Evolutionary conservation across 2,113 vertebrate species (phyloP).

Genomic region (Mormyrus iriodes): DNA sequence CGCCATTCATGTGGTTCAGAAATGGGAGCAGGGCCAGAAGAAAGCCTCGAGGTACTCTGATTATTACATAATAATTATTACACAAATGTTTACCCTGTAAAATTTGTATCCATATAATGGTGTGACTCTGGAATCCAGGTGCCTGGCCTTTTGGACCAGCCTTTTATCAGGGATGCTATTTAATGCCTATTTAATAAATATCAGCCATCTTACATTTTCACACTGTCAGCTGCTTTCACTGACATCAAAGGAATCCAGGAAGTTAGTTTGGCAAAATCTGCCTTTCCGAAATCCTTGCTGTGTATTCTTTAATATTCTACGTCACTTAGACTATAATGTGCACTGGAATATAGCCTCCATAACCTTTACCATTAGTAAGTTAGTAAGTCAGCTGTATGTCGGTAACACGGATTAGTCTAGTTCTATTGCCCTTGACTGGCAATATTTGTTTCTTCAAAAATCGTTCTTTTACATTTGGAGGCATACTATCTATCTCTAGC

Average conservation of each 20-base stretch:
- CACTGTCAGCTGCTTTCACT: neutral
- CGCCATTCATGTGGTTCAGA: neutral
- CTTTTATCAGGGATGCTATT: neutral
- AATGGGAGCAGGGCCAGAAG: neutral
- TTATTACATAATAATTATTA: no score
- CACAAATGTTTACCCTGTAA: neutral
- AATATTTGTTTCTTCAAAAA: neutral
- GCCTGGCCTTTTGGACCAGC: neutral
- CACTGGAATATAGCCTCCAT: neutral
- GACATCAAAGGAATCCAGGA: neutral
- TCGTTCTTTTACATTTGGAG: neutral
- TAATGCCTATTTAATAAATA: neutral
- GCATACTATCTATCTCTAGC: neutral
- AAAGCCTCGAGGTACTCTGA: neutral
- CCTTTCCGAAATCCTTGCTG: neutral
- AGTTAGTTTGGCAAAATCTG: neutral
- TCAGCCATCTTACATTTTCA: neutral
- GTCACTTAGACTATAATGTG: neutral
- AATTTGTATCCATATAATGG: neutral
- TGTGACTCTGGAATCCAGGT: neutral
- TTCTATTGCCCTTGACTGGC: neutral
- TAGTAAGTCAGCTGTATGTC: neutral
- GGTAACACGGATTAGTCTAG: neutral
- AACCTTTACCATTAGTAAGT: neutral
- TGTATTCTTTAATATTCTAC: neutral